Conservation (phyloP, 2,888 invertebrate species). For the Nomada goodeniana region DNA sequence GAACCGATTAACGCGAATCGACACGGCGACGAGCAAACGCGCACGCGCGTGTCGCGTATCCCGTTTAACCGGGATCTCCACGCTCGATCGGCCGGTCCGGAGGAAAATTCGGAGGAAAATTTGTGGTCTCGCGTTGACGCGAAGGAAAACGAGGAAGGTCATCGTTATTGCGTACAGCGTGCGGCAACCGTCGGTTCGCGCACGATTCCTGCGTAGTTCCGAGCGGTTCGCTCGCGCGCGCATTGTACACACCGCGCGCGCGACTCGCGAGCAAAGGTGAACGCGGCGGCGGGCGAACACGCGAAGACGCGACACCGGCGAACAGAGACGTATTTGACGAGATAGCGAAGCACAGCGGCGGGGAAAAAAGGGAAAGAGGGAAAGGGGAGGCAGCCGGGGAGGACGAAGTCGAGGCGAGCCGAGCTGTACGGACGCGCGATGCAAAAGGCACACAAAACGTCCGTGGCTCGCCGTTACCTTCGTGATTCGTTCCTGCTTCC, state of each 20-base stretch:
- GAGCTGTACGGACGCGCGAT: slow-evolving; percentile 62
- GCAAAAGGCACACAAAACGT: slow-evolving; percentile 61
- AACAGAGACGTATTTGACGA: slow-evolving; percentile 60
- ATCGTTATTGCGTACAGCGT: slow-evolving; percentile 10
- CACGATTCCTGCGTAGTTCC: slow-evolving; percentile 62
- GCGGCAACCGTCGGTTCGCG: background rate
- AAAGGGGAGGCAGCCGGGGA: slow-evolving; percentile 31
- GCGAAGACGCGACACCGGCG: slow-evolving; percentile 33
- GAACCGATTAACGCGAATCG: slow-evolving; percentile 17
- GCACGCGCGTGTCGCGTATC: too few species aligned
- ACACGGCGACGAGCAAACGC: background rate
- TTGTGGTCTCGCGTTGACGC: slow-evolving; percentile 37
- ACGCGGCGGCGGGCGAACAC: slow-evolving; percentile 14
- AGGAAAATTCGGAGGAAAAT: slow-evolving; percentile 12
- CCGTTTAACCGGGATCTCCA: too few species aligned
- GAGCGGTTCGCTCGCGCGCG: slow-evolving; percentile 44
- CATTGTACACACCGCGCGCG: slow-evolving; percentile 59
- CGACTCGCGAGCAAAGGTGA: slow-evolving; percentile 52
- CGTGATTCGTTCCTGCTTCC: slow-evolving; percentile 75
- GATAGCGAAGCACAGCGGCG: slow-evolving; percentile 34
- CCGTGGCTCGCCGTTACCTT: slow-evolving; percentile 65
- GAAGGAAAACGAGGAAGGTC: slow-evolving; percentile 21
- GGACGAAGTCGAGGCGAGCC: slow-evolving; percentile 51
- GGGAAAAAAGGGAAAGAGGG: background rate
- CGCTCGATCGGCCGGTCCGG: background rate